These are phyloP conservation scores for Philereme vetulata DNA, from an alignment of 2,888 invertebrate genomes.

Conservation along the genomic window DNA sequence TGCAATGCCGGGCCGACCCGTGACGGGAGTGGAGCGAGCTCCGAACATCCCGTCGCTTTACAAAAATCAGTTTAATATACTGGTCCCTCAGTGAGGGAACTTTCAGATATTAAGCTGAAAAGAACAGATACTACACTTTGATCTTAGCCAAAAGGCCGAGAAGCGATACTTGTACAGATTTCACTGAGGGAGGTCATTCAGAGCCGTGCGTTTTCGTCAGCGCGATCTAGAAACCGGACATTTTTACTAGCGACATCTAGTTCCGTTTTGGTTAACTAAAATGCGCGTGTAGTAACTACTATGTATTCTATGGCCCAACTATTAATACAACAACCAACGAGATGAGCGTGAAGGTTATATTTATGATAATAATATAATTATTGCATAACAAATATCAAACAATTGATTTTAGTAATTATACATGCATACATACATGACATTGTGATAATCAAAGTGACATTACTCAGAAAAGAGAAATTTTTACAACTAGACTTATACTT, in stretches of 20 bases:
- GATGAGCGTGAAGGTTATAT: too few species aligned
- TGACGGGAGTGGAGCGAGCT: conserved; percentile 42
- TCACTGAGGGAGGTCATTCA: conserved; percentile 5
- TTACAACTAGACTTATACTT: too few species aligned
- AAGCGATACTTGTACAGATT: neutral
- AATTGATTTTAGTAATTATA: too few species aligned
- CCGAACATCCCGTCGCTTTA: conserved; percentile 39
- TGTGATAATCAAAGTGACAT: too few species aligned
- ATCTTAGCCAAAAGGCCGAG: conserved; percentile 14
- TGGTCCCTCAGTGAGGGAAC: conserved; percentile 3
- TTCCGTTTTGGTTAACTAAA: conserved; percentile 1
- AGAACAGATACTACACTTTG: conserved; percentile 1
- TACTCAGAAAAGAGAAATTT: too few species aligned
- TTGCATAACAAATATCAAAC: too few species aligned
- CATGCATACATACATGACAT: too few species aligned
- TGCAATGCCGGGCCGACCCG: conserved; percentile 44
- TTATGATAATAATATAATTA: too few species aligned
- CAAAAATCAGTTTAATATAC: conserved; percentile 42
- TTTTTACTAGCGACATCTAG: conserved; percentile 16
- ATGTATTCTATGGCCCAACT: too few species aligned
- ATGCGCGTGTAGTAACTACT: neutral
- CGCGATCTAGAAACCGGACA: conserved; percentile 11
- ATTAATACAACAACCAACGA: too few species aligned
- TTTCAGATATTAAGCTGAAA: conserved; percentile 3
- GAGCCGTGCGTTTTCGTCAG: neutral